Evolutionary conservation across 2,888 invertebrate genomes (phyloP), one percentile per base, ranked within the genome.

Genomic region (Melitaea athalia): DNA sequence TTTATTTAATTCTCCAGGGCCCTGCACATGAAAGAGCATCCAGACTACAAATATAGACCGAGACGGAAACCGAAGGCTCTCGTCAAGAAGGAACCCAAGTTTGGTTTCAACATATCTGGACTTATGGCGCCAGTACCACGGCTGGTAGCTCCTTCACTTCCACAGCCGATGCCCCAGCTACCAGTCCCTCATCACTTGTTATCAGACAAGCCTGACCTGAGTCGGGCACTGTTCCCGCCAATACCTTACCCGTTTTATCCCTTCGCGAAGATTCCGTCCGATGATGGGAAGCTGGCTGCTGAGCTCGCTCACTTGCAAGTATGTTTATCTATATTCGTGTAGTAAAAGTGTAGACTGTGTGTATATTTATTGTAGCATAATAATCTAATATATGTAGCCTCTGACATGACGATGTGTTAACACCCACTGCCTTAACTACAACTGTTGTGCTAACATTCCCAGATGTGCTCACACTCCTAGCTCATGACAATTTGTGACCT

Each of bases 21-120:
- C 49, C 94, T 98, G 12, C 97, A 98, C 93, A 98, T 98, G 97
- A 97, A 97, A 89, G 97, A 98, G 84, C 97, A 97, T 81, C 98
- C 97, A 7, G 97, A 98, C 91, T 98, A 98, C 94, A 98, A 98
- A 89, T 98, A 97, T 92, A 94, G 97, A 57, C 97, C 97, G 12
- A 93, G 97, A 65, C 93, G 97, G 80, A 97, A 98, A 87, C 97
- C 97, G 5, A 97, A 97, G 85, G 96, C 97, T 0, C 92, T 97
- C 14, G 94, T 96, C 74, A 97, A 97, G 85, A 96, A 96, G 77
- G 96, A 96, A 78, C 95, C 95, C 33, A 96, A 96, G 81, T 96
- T 95, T 81, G 95, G 95, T 6, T 96, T 95, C 85, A 94, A 95
- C 5, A 94, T 96, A 79, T 94, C 94, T 68, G 95, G 95, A 0